These are phyloP conservation scores for Temnothorax rugatulus DNA, from an alignment of 2,888 invertebrate species.

Conservation along the genomic window DNA sequence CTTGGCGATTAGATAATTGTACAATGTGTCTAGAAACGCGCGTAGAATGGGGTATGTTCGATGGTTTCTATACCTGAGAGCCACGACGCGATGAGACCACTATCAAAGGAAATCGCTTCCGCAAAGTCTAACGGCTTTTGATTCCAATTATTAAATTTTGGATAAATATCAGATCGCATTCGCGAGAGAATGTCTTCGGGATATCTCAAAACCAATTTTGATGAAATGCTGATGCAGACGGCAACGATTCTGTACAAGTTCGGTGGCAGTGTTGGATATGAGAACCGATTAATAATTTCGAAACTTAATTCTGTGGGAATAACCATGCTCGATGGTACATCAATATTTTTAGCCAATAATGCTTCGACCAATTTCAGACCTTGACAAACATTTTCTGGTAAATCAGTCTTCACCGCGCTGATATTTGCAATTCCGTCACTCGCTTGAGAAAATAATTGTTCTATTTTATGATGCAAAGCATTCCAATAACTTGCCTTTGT, in stretches of 20 bases:
- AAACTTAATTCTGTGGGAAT: conserved; percentile 84
- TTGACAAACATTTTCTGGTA: conserved; percentile 81
- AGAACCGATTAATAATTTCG: conserved; percentile 84
- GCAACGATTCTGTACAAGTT: conserved; percentile 83
- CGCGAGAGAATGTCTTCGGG: conserved; percentile 84
- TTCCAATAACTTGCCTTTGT: conserved; percentile 89
- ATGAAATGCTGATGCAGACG: conserved; percentile 81
- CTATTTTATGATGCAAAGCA: conserved; percentile 89
- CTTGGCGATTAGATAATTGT: conserved; percentile 81
- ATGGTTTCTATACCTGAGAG: conserved; percentile 84
- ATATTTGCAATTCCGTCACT: conserved; percentile 89
- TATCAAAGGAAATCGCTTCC: conserved; percentile 84
- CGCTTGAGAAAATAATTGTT: conserved; percentile 85
- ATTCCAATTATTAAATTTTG: conserved; percentile 83
- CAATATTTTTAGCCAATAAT: conserved; percentile 79
- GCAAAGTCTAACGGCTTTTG: conserved; percentile 83
- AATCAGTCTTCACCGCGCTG: conserved; percentile 85
- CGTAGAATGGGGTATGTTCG: conserved; percentile 82
- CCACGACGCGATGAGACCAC: conserved; percentile 84
- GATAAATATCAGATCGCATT: conserved; percentile 83
- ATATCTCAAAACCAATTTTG: conserved; percentile 82
- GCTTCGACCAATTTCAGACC: conserved; percentile 82
- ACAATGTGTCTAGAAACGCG: conserved; percentile 84
- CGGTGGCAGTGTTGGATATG: conserved; percentile 81
- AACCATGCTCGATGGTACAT: conserved; percentile 82